A percentile compares a stretch with the other conserved stretches of the same genome.
phyloP scores from a whole-genome alignment of 2,797 vertebrate genomes.

The Aphelocoma californica region DNA sequence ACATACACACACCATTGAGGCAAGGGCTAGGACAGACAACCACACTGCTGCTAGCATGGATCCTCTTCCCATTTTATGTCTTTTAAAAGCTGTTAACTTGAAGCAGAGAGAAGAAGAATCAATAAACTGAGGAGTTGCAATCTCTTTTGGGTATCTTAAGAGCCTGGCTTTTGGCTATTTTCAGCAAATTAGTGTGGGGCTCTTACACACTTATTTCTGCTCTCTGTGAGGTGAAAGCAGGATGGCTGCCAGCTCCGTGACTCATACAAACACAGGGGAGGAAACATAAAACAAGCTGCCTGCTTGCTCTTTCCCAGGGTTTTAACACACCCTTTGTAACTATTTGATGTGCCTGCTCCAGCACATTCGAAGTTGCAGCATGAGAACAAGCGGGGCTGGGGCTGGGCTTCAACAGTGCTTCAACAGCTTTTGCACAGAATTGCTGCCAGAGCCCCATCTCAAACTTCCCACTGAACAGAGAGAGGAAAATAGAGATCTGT shows the following conservation, averaged over 20 bases:
- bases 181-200: slow-evolving; percentile 31
- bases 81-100: not conserved
- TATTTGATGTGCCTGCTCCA: slow-evolving; percentile 12
- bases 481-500: not conserved
- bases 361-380: not conserved
- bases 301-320: slow-evolving; percentile 53
- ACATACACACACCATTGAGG: rapidly evolving
- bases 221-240: slow-evolving; percentile 28
- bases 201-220: slow-evolving; percentile 15
- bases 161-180: slow-evolving; percentile 39
- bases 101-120: not conserved
- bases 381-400: not conserved
- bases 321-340: slow-evolving; percentile 38
- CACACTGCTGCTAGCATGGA: not conserved
- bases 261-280: slow-evolving; percentile 23
- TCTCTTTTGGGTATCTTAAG: not conserved
- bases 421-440: not conserved
- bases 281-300: slow-evolving; percentile 30
- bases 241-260: slow-evolving; percentile 9
- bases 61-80: not conserved
- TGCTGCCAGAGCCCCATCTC: not conserved
- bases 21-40: not conserved
- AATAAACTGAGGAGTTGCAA: not conserved
- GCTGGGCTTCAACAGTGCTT: not conserved
- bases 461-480: not conserved